Base-by-base conservation (phyloP, 2,113 vertebrate genomes). In the Pseudonaja textilis region DNA sequence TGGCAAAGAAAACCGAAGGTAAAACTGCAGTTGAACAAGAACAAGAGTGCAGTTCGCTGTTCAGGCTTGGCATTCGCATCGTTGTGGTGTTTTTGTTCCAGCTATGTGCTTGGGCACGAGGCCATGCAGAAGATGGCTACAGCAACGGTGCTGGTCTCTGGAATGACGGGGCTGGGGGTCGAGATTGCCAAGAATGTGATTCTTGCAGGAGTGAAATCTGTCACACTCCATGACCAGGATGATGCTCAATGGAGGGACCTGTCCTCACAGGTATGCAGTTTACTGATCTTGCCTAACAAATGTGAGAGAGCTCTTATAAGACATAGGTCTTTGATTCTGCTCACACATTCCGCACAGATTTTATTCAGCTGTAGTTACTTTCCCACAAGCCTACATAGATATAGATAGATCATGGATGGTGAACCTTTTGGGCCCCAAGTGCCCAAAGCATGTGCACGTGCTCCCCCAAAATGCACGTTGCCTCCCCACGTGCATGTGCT, bases 131-230 rank as follows among this genome's bases (percentile, higher is more conserved):
- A 95, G 74, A 98, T 99, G 97, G 95, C 95, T 89, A 34, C 1
- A 16, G 95, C 98, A 6, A 93, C 91, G 12, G 98, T 98, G 88
- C 97, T 99, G 87, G 97, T 99, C 2, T 97, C 98, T n/a, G 99
- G 99, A 0, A 98, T 99, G 95, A 96, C 96, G 34, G 99, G 99
- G 0, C 97, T 98, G 1, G 99, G 99, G 29, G 98, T 98, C 56
- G 98, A 99, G 95, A 98, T 98, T 89, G 98, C 99, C 94, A 98
- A 99, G 92, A 99, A 99, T 90, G 95, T 99, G 88, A 98, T 98
- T 47, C 97, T 99, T 94, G 98, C 98, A 10, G 99, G 99, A 8
- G 98, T 98, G 9, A 98, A 98, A 91, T 97, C 97, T 6, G 98
- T 99, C 90, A 99, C 98, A 3, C 94, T 99, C 85, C 98, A 99